Evolutionary conservation across 2,113 vertebrate species (phyloP).

Genomic region (Ammodytes marinus): DNA sequence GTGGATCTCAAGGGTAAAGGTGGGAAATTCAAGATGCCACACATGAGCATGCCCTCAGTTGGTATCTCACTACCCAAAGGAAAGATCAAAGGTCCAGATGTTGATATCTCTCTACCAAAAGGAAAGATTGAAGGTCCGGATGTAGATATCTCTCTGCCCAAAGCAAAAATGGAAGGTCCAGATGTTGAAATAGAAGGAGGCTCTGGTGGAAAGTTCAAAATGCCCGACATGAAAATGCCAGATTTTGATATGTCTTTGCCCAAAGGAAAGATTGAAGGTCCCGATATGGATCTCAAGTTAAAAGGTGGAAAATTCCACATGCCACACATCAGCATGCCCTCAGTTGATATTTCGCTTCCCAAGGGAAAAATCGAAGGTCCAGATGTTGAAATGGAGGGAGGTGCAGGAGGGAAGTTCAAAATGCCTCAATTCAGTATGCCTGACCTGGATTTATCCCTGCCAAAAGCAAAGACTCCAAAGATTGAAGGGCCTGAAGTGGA

Average conservation of each 20-base stretch:
- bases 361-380: background rate
- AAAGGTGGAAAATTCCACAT: constrained; percentile 24
- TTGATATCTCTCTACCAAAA: constrained; percentile 62
- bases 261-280: too few species aligned
- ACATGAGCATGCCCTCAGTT: background rate
- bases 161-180: constrained; percentile 51
- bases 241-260: background rate
- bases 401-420: background rate
- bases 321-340: background rate
- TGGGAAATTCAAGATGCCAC: constrained; percentile 25
- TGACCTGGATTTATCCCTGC: constrained; percentile 43
- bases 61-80: background rate
- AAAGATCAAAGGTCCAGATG: background rate
- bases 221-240: background rate
- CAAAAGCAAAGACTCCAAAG: constrained; percentile 28
- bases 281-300: too few species aligned
- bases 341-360: background rate
- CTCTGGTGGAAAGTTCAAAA: constrained; percentile 25
- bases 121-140: constrained; percentile 48
- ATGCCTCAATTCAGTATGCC: constrained; percentile 43
- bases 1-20: background rate
- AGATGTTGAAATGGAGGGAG: background rate
- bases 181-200: background rate
- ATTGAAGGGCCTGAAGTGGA: constrained; percentile 49
- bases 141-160: constrained; percentile 43